Conservation (phyloP, 1,140 invertebrate species). For the Cotesia chilonis region DNA sequence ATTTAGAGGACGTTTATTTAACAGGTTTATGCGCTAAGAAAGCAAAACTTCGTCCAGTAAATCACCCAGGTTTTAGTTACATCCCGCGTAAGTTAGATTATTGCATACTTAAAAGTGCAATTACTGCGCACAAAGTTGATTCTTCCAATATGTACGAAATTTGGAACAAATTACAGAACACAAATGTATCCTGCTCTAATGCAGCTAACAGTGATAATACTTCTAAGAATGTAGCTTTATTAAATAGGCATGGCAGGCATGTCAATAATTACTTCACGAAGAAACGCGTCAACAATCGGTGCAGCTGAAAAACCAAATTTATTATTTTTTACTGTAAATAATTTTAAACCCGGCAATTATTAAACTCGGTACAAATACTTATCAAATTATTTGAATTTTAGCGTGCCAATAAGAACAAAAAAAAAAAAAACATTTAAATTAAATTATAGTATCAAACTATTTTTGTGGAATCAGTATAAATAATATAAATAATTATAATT, state of each 20-base stretch:
- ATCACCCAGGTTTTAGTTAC: constrained; percentile 72
- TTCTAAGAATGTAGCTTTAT: neutral
- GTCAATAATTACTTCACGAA: constrained; percentile 49
- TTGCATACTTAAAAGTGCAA: constrained; percentile 58
- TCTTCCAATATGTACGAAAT: constrained; percentile 54
- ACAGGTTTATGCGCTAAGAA: constrained; percentile 74
- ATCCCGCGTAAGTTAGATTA: constrained; percentile 63
- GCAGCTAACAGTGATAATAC: constrained; percentile 43
- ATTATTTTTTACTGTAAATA: constrained; percentile 13
- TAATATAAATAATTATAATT: neutral
- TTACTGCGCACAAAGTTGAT: constrained; percentile 60
- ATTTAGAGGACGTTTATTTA: constrained; percentile 87
- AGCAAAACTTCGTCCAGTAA: constrained; percentile 65
- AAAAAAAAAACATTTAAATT: neutral
- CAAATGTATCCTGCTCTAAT: constrained; percentile 47
- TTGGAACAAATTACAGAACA: constrained; percentile 56
- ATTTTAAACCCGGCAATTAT: neutral
- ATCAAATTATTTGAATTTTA: neutral
- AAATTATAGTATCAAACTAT: neutral
- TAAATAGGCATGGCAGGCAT: constrained; percentile 49
- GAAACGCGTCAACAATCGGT: constrained; percentile 45
- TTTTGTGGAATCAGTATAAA: too few relatives aligned
- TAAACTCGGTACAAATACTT: too few relatives aligned
- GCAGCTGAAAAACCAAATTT: constrained; percentile 42
- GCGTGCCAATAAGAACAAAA: too few relatives aligned